Percentiles rank a stretch among this genome's conserved stretches.
Evolutionary conservation across 1,140 invertebrate genomes (phyloP).

Genomic region (Geopemphigus sp.): DNA sequence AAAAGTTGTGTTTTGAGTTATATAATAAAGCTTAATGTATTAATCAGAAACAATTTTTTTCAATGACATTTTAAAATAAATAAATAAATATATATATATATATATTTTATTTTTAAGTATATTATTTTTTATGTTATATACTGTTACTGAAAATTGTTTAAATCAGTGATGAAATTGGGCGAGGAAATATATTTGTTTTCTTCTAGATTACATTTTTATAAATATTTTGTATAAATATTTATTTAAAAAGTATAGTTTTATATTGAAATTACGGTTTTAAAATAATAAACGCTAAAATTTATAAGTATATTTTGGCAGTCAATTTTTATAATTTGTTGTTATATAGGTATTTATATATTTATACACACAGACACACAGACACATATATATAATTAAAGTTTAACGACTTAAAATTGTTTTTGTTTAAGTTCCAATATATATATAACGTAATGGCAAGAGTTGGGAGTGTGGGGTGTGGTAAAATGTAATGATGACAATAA

Average conservation of each 20-base stretch:
- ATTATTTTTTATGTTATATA: neutral
- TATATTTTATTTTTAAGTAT: neutral
- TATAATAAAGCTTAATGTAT: neutral
- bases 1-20: neutral
- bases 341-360: no score
- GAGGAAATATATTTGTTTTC: no score
- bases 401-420: conserved; percentile 20
- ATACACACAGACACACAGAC: no score
- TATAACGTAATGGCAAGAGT: neutral
- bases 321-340: no score
- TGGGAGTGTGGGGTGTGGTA: neutral
- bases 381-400: conserved; percentile 41
- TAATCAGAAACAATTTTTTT: neutral
- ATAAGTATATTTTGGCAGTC: no score
- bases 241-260: no score
- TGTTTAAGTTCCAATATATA: neutral
- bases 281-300: no score
- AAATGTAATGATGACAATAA: conserved; percentile 40
- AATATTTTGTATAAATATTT: no score
- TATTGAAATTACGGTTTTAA: no score
- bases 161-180: no score
- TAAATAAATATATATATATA: neutral
- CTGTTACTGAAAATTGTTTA: no score
- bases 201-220: no score
- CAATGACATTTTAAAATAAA: neutral